Conservation (phyloP, 2,113 vertebrate genomes). For the Phalacrocorax carbo region DNA sequence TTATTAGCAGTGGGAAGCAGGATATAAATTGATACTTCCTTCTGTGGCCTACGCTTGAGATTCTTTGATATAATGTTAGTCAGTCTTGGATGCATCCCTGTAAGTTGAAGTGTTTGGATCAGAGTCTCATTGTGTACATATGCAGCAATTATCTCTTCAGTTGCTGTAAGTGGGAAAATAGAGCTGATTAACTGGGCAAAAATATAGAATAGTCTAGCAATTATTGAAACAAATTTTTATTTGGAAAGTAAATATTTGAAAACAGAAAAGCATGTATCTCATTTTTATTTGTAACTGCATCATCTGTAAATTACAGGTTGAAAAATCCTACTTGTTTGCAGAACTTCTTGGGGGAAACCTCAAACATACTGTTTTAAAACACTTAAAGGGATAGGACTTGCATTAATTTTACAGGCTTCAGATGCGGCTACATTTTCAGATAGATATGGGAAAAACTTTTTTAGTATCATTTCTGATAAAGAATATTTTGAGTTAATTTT, state of each 20-base stretch:
- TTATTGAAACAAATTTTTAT: not conserved
- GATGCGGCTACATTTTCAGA: not conserved
- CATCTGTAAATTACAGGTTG: not conserved
- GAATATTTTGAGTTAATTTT: not conserved
- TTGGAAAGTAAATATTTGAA: conserved; percentile 10
- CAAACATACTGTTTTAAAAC: not conserved
- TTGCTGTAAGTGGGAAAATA: not conserved
- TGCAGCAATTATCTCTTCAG: not conserved
- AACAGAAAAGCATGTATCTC: not conserved
- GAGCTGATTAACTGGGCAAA: conserved; percentile 33
- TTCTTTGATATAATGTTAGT: not conserved
- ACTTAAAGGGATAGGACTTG: not conserved
- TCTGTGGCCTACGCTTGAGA: not conserved
- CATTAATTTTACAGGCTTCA: not conserved
- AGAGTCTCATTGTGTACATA: not conserved
- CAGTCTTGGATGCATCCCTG: not conserved
- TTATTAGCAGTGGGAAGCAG: not conserved
- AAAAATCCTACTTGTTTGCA: not conserved
- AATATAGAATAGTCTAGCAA: not conserved
- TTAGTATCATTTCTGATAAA: not conserved
- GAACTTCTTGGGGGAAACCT: not conserved
- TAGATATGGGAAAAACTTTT: not conserved
- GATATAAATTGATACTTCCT: not conserved
- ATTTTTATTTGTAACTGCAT: not conserved
- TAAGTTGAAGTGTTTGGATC: not conserved